phyloP scores from a whole-genome alignment of 2,888 invertebrate genomes.

The Limnephilus auricula region DNA sequence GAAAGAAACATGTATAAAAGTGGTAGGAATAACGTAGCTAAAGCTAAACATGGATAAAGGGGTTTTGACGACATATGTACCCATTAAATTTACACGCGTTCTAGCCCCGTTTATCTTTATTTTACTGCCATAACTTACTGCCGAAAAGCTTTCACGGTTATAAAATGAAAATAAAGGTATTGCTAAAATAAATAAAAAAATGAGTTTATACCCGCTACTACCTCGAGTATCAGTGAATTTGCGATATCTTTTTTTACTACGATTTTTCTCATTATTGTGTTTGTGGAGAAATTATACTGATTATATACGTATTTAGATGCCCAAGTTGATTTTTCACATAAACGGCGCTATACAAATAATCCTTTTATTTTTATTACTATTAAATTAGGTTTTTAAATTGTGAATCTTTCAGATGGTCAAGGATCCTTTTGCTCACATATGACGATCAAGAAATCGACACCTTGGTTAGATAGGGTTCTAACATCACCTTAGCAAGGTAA shows the following conservation, averaged over 20 bases:
- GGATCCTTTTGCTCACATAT: neutral
- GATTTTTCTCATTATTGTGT: neutral
- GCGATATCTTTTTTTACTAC: neutral
- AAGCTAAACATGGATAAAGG: neutral
- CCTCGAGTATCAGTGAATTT: neutral
- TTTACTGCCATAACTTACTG: constrained; percentile 2
- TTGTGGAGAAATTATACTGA: neutral
- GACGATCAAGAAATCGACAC: neutral
- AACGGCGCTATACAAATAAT: no score
- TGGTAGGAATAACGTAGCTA: neutral
- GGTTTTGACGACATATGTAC: neutral
- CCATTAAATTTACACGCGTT: constrained; percentile 19
- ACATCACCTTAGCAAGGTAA: no score
- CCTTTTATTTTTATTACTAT: neutral
- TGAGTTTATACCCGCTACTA: neutral
- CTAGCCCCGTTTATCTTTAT: neutral
- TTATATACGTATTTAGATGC: no score
- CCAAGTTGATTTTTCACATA: no score
- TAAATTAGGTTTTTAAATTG: neutral
- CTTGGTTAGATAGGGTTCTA: no score
- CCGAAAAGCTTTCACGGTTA: neutral
- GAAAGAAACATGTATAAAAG: neutral
- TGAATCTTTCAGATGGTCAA: neutral
- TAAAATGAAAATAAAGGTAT: neutral
- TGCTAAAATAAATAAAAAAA: neutral